These are phyloP conservation scores for Oncorhynchus kisutch DNA, from an alignment of 2,113 vertebrate genomes.

Conservation along the genomic window DNA sequence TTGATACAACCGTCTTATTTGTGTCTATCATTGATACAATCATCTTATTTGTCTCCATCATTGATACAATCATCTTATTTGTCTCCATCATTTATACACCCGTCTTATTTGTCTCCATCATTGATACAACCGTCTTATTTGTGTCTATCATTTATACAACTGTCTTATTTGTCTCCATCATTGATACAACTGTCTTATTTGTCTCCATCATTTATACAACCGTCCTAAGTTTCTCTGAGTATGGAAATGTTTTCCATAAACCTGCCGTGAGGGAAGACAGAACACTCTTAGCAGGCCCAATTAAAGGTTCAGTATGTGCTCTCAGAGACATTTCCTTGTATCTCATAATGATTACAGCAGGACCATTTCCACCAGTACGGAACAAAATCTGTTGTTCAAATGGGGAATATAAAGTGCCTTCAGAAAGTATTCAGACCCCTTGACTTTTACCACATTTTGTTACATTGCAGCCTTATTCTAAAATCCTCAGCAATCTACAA, in stretches of 20 bases:
- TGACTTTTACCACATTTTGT: too few relatives aligned
- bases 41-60: background rate
- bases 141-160: too few relatives aligned
- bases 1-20: too few relatives aligned
- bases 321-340: background rate
- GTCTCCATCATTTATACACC: too few relatives aligned
- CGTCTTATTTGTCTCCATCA: too few relatives aligned
- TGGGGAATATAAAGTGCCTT: background rate
- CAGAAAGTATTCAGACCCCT: too few relatives aligned
- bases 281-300: background rate
- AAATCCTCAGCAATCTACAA: too few relatives aligned
- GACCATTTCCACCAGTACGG: background rate
- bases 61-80: background rate
- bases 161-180: too few relatives aligned
- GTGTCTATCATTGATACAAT: too few relatives aligned
- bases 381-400: background rate
- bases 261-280: conserved; percentile 34
- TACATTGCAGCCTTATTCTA: background rate
- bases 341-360: background rate
- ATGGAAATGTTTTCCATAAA: conserved; percentile 50
- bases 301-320: conserved; percentile 26
- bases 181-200: too few relatives aligned
- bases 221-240: background rate
- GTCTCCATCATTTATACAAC: too few relatives aligned
- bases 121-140: too few relatives aligned